phyloP scores from a whole-genome alignment of 2,888 invertebrate genomes.

The Drosophila algonquin region DNA sequence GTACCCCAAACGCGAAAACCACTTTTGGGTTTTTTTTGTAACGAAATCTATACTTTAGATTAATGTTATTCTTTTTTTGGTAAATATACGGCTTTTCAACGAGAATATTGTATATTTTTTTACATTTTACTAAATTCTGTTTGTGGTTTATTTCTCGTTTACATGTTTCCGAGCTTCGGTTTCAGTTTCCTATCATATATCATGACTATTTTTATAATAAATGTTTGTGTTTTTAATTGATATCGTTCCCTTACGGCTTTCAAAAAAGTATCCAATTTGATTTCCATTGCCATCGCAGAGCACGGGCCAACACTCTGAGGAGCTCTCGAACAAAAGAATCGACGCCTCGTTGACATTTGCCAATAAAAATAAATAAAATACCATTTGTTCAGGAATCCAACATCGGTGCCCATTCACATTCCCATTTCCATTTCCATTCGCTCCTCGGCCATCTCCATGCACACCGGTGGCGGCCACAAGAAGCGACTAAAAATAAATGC shows the following conservation, averaged over 20 bases:
- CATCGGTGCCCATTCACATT: slow-evolving; percentile 12
- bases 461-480: slow-evolving; percentile 44
- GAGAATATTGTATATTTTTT: no score
- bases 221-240: background rate
- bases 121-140: background rate
- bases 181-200: background rate
- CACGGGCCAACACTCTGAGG: slow-evolving; percentile 32
- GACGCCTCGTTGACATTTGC: slow-evolving; percentile 76
- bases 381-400: slow-evolving; percentile 62
- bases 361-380: slow-evolving; percentile 80
- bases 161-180: background rate
- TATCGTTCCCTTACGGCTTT: no score
- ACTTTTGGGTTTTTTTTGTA: no score
- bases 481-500: slow-evolving; percentile 72
- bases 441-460: slow-evolving; percentile 11
- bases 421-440: background rate
- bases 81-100: no score
- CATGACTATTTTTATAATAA: background rate
- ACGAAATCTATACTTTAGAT: no score
- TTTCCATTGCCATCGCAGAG: slow-evolving; percentile 47
- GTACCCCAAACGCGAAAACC: no score
- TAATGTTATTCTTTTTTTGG: no score
- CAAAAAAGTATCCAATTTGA: slow-evolving; percentile 58
- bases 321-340: slow-evolving; percentile 54
- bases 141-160: background rate